Conservation (phyloP, 2,113 vertebrate genomes). For the Phyllopteryx taeniolatus region DNA sequence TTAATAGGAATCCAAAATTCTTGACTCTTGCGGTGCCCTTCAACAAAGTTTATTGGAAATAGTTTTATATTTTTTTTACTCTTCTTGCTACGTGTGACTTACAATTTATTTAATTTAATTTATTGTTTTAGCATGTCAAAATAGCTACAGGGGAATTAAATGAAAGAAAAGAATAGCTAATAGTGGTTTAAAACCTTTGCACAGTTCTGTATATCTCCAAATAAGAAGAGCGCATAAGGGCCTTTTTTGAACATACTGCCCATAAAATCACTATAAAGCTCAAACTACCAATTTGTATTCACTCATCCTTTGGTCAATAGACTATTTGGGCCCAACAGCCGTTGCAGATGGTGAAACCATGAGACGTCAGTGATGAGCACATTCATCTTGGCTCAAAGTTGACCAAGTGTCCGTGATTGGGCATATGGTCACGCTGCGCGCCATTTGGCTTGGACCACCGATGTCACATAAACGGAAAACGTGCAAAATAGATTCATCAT, state of each 20-base stretch:
- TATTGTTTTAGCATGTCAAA: not conserved
- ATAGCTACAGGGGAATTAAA: not conserved
- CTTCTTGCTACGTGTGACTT: not conserved
- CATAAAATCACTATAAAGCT: conserved; percentile 10
- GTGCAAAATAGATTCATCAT: conserved; percentile 55
- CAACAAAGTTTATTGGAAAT: not conserved
- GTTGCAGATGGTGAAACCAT: conserved; percentile 72
- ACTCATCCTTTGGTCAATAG: conserved; percentile 38
- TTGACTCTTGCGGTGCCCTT: too few species aligned
- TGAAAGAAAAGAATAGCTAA: not conserved
- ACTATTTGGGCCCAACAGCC: conserved; percentile 36
- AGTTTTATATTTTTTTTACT: not conserved
- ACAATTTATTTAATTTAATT: not conserved
- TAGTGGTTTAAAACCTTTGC: not conserved
- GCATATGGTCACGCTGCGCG: conserved; percentile 76
- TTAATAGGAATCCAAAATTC: not conserved
- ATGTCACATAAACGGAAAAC: conserved; percentile 59
- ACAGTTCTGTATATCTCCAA: not conserved
- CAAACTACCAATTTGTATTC: conserved; percentile 30
- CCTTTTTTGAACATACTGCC: not conserved
- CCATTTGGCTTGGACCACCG: conserved; percentile 61
- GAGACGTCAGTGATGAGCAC: conserved; percentile 66
- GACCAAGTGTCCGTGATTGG: conserved; percentile 55
- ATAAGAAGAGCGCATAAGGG: not conserved
- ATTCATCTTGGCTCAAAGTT: conserved; percentile 63